These are phyloP conservation scores for Erythrocercus mccallii DNA, from an alignment of 2,113 vertebrate species.

Conservation along the genomic window DNA sequence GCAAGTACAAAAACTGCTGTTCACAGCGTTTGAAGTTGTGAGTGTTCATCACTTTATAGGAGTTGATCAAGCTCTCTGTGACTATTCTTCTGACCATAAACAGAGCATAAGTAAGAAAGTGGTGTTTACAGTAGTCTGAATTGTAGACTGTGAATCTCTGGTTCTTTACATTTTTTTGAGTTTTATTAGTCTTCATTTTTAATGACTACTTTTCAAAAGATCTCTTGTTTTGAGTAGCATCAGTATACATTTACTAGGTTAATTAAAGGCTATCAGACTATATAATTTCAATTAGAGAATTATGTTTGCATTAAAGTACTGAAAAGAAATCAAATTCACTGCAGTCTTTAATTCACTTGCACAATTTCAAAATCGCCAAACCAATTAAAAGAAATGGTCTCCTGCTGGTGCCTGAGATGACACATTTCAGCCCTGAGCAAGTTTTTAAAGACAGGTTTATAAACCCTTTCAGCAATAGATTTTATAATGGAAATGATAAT, in stretches of 20 bases:
- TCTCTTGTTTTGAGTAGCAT: neutral
- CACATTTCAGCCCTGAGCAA: slow-evolving; percentile 55
- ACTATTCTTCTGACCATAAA: neutral
- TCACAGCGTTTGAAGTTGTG: neutral
- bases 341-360: neutral
- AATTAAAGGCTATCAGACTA: neutral
- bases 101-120: neutral
- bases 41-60: neutral
- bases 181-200: neutral
- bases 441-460: slow-evolving; percentile 47
- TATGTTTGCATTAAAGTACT: neutral
- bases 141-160: neutral
- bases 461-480: slow-evolving; percentile 17
- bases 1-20: neutral
- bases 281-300: neutral
- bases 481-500: slow-evolving; percentile 68
- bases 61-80: neutral
- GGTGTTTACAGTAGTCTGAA: fast-evolving
- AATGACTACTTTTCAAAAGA: neutral
- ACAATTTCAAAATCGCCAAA: neutral
- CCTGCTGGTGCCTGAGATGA: slow-evolving; percentile 13
- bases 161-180: neutral
- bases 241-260: neutral
- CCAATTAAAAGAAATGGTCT: neutral
- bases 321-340: neutral